Evolutionary conservation across 2,113 vertebrate genomes (phyloP), one percentile per base, ranked within the genome.

Genomic region (Notechis scutatus): DNA sequence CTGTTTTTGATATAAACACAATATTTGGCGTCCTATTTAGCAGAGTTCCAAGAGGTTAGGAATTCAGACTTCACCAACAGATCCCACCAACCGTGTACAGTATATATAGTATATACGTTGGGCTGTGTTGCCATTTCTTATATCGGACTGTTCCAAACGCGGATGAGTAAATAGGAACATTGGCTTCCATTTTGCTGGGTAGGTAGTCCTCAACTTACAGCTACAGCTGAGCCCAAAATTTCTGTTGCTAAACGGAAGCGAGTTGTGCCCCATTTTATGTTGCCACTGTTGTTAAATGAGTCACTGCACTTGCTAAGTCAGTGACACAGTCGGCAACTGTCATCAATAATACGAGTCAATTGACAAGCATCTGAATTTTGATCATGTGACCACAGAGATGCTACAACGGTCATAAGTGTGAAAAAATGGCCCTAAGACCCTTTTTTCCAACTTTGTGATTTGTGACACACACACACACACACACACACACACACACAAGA

Each of bases 1-100:
- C 98, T 98, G 98, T 94, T 96, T 94, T 93, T 93, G 95, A 95
- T 93, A 95, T 97, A 97, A 97, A 97, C 96, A 97, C 91, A 89
- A 95, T 55, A 87, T 96, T 95, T 95, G 88, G 95, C 94, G 95
- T 87, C 56, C 91, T 96, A 94, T 93, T 96, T 94, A 93, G 95
- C 95, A 29, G 57, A 93, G 85, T 94, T 95, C 93, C 85, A 69
- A 93, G 93, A 94, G 95, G 74, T 92, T 89, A 93, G 85, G 88
- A 23, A 2, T 96, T 94, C 93, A 91, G 85, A 23, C 90, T 85
- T 47, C 61, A 94, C 94, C 34, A 93, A 9, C 61, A 59, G 29
- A 34, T 23, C 34, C 61, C 86, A 95, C 61, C 69, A 90, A 24
- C 91, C 74, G 3, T 8, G 9, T 42, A 18, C 52, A 45, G 59